Evolutionary conservation across 2,113 vertebrate species (phyloP), one percentile per base, ranked within the genome.

Genomic region (Larimichthys polyactis): DNA sequence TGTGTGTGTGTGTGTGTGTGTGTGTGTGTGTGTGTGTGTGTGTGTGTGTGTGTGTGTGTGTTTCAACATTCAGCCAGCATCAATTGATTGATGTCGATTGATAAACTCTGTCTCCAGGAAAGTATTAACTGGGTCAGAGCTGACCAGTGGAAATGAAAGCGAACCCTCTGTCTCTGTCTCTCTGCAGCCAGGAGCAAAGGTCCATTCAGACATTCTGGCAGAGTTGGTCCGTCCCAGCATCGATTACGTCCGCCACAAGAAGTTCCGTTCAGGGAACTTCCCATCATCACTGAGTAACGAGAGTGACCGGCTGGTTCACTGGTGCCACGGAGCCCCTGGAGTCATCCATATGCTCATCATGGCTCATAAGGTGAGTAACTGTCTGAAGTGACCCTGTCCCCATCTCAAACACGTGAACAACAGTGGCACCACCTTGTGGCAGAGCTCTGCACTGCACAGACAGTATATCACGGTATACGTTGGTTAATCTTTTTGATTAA

Each of bases 231-330:
- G 97, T 52, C 98, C 98, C n/a, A 97, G 98, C 90, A 94, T 99
- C 6, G 98, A 99, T 92, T 99, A 99, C 0, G 90, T 99, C 54
- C 97, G 98, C 32, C 98, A 99, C 93, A 99, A 98, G 93, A 97
- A 90, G 88, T 99, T 99, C 83, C 92, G 98, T 20, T 99, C 98
- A 0, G 98, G 98, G 58, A 99, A 99, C 89, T 99, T 98, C 74
- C 98, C 98, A 0, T 99, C 98, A 0, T 99, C 98, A 0, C 92
- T 99, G 73, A 99, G 98, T 93, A 99, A 99, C 4, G 98, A 99
- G 91, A 97, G 96, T 0, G 98, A 99, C 88, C 94, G 97, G 0
- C 92, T 99, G 89, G 97, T 99, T 4, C 98, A 99, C 82, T 99
- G 98, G 98, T 99, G 98, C 79, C 98, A 99, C 0, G 98, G 98